phyloP scores from a whole-genome alignment of 1,140 invertebrate species.

The Halictus rubicundus region DNA sequence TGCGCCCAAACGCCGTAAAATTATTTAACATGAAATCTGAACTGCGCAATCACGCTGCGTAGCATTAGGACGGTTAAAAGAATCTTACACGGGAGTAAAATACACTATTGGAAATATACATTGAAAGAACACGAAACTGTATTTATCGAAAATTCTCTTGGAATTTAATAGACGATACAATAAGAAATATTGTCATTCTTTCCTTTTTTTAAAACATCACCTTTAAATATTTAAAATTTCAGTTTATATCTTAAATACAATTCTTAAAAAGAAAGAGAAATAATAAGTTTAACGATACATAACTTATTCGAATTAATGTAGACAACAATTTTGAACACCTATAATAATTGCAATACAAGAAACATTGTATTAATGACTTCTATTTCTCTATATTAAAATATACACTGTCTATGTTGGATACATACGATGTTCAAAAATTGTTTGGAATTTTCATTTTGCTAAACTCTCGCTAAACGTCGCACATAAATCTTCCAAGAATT shows the following conservation, averaged over 20 bases:
- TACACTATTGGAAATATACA: slow-evolving; percentile 13
- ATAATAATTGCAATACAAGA: slow-evolving; percentile 36
- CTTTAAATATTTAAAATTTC: slow-evolving; percentile 71
- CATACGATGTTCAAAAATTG: slow-evolving; percentile 10
- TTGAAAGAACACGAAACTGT: slow-evolving; percentile 1
- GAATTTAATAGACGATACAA: slow-evolving; percentile 10
- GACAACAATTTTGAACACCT: slow-evolving; percentile 29
- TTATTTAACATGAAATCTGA: too few relatives aligned
- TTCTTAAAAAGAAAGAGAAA: slow-evolving; percentile 60
- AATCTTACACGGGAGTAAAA: background rate
- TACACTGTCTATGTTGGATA: slow-evolving; percentile 30
- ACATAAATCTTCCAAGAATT: slow-evolving; percentile 25
- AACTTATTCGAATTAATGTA: slow-evolving; percentile 40
- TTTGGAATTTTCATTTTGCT: slow-evolving; percentile 36
- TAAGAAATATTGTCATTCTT: slow-evolving; percentile 27
- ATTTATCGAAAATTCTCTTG: background rate
- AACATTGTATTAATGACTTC: slow-evolving; percentile 40
- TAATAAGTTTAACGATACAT: slow-evolving; percentile 32
- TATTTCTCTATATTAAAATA: slow-evolving; percentile 49
- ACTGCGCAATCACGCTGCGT: too few relatives aligned
- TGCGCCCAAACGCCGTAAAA: too few relatives aligned
- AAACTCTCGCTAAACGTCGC: slow-evolving; percentile 13
- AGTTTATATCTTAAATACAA: slow-evolving; percentile 72
- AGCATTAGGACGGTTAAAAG: background rate
- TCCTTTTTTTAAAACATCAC: slow-evolving; percentile 13